Conservation (phyloP, 2,113 vertebrate genomes). For the Austrofundulus limnaeus region DNA sequence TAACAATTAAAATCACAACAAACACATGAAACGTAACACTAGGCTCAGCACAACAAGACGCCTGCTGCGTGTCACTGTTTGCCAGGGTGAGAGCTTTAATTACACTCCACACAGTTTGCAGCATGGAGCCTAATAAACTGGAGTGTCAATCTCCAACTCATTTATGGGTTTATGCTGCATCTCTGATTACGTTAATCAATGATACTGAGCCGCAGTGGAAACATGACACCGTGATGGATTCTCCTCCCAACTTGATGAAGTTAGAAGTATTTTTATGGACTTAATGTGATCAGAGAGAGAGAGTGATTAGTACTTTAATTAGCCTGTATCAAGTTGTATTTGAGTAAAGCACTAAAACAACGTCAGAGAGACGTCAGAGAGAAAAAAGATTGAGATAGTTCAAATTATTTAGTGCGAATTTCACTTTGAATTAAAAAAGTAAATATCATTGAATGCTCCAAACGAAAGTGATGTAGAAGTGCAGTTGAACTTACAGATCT, state of each 20-base stretch:
- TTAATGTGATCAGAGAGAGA: slow-evolving; percentile 37
- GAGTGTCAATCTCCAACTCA: slow-evolving; percentile 71
- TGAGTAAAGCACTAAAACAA: slow-evolving; percentile 25
- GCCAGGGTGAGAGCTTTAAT: slow-evolving; percentile 62
- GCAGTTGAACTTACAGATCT: no score
- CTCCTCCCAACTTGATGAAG: slow-evolving; percentile 32
- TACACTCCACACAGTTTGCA: slow-evolving; percentile 54
- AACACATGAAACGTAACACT: slow-evolving; percentile 20
- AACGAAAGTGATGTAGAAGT: neutral
- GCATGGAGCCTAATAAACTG: slow-evolving; percentile 65
- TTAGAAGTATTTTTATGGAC: slow-evolving; percentile 41
- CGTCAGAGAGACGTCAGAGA: neutral
- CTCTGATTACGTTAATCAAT: slow-evolving; percentile 70
- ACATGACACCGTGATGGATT: slow-evolving; percentile 50
- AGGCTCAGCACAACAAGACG: slow-evolving; percentile 19
- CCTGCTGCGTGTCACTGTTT: slow-evolving; percentile 25
- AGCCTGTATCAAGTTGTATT: slow-evolving; percentile 7
- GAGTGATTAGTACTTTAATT: slow-evolving; percentile 28
- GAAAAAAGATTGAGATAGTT: neutral
- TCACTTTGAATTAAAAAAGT: neutral
- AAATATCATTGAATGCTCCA: neutral
- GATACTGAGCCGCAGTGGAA: slow-evolving; percentile 46
- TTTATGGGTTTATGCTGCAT: slow-evolving; percentile 57
- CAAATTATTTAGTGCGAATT: neutral
- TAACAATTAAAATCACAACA: slow-evolving; percentile 13